Conservation (phyloP, 2,888 invertebrate species). For the Epinotia bilunana region DNA sequence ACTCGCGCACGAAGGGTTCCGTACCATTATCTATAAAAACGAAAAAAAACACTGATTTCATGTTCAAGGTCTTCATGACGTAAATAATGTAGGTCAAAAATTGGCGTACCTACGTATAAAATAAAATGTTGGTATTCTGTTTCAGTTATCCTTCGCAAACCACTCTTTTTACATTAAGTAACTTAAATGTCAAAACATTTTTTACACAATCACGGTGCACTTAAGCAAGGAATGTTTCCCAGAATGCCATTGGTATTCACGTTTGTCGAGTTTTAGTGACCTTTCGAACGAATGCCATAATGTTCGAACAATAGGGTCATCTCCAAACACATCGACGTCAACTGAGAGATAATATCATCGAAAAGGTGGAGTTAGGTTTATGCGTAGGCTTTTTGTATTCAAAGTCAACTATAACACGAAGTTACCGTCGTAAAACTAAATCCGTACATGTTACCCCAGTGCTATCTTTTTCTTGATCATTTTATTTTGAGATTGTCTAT, state of each 20-base stretch:
- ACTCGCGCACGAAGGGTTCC: no score
- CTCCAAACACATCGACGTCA: constrained; percentile 38
- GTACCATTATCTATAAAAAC: no score
- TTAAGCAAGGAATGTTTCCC: constrained; percentile 22
- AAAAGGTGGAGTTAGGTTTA: constrained; percentile 29
- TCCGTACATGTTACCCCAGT: constrained; percentile 28
- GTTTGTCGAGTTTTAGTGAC: constrained; percentile 32
- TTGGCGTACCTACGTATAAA: no score
- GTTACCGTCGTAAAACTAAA: constrained; percentile 41
- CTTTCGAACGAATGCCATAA: constrained; percentile 37
- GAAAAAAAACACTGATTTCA: no score
- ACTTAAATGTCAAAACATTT: background rate
- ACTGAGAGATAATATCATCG: constrained; percentile 35
- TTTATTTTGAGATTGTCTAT: constrained; percentile 27
- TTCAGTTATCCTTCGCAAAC: no score
- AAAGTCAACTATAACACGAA: constrained; percentile 31
- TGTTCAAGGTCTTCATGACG: no score
- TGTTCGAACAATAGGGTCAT: constrained; percentile 43
- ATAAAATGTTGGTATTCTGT: no score
- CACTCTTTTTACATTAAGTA: no score
- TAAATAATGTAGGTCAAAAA: no score
- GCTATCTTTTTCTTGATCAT: constrained; percentile 39
- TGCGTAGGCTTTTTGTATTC: constrained; percentile 42
- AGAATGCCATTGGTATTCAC: constrained; percentile 18
- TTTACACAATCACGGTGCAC: background rate